Base-by-base conservation (phyloP, 1,140 invertebrate species). In the Trachymyrmex cornetzi region DNA sequence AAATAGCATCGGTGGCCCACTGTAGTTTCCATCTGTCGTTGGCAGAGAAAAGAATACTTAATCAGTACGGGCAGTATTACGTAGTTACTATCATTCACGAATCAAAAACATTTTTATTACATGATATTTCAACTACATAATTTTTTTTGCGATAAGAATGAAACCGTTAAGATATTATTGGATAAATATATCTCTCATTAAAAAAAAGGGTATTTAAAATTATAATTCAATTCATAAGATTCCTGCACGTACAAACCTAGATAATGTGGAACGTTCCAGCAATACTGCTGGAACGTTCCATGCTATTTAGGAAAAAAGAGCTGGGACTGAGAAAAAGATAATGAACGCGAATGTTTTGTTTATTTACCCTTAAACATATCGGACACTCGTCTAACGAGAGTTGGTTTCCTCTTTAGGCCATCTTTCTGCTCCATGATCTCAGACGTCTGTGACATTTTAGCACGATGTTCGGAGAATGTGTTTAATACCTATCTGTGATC, bases 311-410 rank as follows among this genome's bases (percentile, higher is more conserved):
- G 24, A 63, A 66, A 22, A 38, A 64, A 38, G 55, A 24, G 9
- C 2, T 5, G 24, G 7, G 1, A 59, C 19, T 24, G 38, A 55
- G 19, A 64, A 66, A 22, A 59, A 61, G 55, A 74, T 27, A 64
- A 87, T 59, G 3, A 38, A 69, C 1, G 19, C 48, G 64, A 66
- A 79, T 19, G 3, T 63, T 53, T 12, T 77, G 30, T 48, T 61
- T 61, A 48, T 57, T 92, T 90, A 95, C 95, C 94, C 91, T 93
- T 95, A 38, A 95, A 91, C 91, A 94, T 93, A 48, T 94, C 91
- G 38, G 94, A 95, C 6, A 95, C 92, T 61, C 94, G 92, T 87
- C 94, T 91, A 1, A 91, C 93, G 19, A 95, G 89, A 24, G 94
- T 95, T 55, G 88, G 89, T 44, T 93, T 93, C 44, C 92, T 89